Evolutionary conservation across 2,888 invertebrate genomes (phyloP).

Genomic region (Philopedon plagiatum): DNA sequence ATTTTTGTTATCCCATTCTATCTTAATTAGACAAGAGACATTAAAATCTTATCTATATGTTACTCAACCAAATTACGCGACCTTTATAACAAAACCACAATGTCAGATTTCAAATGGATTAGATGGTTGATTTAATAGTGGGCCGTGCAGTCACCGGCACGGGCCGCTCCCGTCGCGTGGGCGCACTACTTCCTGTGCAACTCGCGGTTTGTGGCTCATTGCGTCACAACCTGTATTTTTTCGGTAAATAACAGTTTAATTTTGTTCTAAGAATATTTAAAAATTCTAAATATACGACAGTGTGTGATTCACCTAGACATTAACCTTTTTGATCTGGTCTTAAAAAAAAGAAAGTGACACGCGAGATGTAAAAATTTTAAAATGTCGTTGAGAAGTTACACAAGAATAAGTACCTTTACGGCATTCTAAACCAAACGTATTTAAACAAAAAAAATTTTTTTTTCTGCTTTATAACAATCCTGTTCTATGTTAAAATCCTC

Average conservation of each 20-base stretch:
- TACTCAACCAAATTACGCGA: conserved; percentile 43
- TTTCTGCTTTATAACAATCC: too few species aligned
- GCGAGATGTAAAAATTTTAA: too few species aligned
- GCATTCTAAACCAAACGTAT: too few species aligned
- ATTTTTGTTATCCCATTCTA: too few species aligned
- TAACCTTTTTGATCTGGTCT: too few species aligned
- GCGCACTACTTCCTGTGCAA: conserved; percentile 66
- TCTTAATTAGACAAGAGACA: conserved; percentile 28
- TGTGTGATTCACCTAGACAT: background rate
- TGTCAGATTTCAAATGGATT: conserved; percentile 45
- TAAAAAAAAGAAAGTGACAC: too few species aligned
- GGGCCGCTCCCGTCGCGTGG: conserved; percentile 66
- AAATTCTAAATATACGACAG: conserved; percentile 4
- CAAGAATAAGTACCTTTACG: too few species aligned
- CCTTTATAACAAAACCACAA: conserved; percentile 36
- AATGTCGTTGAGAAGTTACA: too few species aligned
- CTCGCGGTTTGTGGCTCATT: conserved; percentile 35
- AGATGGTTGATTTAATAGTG: conserved; percentile 55
- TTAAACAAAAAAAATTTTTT: too few species aligned
- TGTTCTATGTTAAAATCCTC: too few species aligned
- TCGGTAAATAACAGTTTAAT: conserved; percentile 17
- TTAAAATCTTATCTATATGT: conserved; percentile 23
- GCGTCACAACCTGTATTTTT: conserved; percentile 42
- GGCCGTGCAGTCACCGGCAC: conserved; percentile 63
- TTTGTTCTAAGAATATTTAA: background rate